These are phyloP conservation scores for Syrphus vitripennis DNA, from an alignment of 2,888 invertebrate species.

Conservation along the genomic window DNA sequence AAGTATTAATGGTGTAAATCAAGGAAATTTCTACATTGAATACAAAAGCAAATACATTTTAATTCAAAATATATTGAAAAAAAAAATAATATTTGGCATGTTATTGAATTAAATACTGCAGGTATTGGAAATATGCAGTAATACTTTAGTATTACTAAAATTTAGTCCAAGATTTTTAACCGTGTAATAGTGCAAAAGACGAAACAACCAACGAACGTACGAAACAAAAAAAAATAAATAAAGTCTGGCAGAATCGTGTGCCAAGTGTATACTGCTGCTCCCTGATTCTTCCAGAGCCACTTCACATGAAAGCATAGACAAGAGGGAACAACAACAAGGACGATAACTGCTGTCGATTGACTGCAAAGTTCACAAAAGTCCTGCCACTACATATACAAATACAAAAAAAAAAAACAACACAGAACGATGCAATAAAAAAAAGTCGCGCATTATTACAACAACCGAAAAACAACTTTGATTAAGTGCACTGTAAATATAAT, in stretches of 20 bases:
- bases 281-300: slow-evolving; percentile 36
- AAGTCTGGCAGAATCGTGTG: slow-evolving; percentile 49
- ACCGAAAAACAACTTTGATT: slow-evolving; percentile 72
- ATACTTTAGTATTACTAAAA: no score
- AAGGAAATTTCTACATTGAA: no score
- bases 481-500: slow-evolving; percentile 72
- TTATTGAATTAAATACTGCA: no score
- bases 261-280: slow-evolving; percentile 43
- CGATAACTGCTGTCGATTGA: slow-evolving; percentile 66
- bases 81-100: no score
- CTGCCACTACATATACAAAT: slow-evolving; percentile 10
- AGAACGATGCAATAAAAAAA: slow-evolving; percentile 30
- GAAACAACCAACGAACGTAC: not conserved
- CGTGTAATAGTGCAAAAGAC: slow-evolving; percentile 44
- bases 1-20: no score
- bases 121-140: no score
- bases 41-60: no score
- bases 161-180: no score
- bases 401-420: slow-evolving; percentile 3
- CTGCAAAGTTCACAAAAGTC: slow-evolving; percentile 61
- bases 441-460: slow-evolving; percentile 70
- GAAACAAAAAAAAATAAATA: not conserved
- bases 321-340: slow-evolving; percentile 34
- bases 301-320: slow-evolving; percentile 31
- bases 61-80: no score